A percentile compares a stretch with the other conserved stretches of the same genome.
phyloP scores from a whole-genome alignment of 2,888 invertebrate species.

The Aleiodes leptofemur region DNA sequence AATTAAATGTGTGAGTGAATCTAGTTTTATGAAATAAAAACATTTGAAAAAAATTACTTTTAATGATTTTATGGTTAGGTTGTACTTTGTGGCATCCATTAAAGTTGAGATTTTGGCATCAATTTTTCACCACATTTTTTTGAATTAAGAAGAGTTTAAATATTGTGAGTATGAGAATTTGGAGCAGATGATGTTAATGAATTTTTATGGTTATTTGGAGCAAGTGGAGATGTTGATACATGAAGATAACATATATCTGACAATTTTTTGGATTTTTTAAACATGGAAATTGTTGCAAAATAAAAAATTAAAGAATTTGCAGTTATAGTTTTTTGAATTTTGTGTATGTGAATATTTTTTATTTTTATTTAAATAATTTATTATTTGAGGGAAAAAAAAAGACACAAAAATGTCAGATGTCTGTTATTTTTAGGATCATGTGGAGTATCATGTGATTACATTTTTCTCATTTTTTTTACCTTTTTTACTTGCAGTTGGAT shows the following conservation, averaged over 20 bases:
- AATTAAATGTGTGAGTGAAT: background rate
- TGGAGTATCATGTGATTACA: background rate
- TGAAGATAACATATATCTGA: too few species aligned
- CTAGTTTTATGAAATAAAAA: background rate
- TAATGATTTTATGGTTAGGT: slow-evolving; percentile 67
- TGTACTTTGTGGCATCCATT: slow-evolving; percentile 63
- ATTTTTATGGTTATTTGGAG: too few species aligned
- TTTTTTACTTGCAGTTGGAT: background rate
- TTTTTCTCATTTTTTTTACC: background rate
- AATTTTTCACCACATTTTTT: slow-evolving; percentile 17
- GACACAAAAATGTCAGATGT: too few species aligned
- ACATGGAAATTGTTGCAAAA: too few species aligned
- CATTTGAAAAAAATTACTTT: background rate
- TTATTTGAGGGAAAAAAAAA: too few species aligned
- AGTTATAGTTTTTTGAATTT: too few species aligned
- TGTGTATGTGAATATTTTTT: too few species aligned
- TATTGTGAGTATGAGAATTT: background rate
- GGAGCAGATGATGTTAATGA: too few species aligned
- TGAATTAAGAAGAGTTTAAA: background rate
- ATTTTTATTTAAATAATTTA: too few species aligned
- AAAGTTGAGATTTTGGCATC: slow-evolving; percentile 57
- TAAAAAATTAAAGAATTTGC: too few species aligned
- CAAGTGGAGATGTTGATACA: background rate
- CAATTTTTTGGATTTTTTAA: too few species aligned
- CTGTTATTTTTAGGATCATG: too few species aligned